phyloP scores from a whole-genome alignment of 2,797 vertebrate species.

The Alosa sapidissima region DNA sequence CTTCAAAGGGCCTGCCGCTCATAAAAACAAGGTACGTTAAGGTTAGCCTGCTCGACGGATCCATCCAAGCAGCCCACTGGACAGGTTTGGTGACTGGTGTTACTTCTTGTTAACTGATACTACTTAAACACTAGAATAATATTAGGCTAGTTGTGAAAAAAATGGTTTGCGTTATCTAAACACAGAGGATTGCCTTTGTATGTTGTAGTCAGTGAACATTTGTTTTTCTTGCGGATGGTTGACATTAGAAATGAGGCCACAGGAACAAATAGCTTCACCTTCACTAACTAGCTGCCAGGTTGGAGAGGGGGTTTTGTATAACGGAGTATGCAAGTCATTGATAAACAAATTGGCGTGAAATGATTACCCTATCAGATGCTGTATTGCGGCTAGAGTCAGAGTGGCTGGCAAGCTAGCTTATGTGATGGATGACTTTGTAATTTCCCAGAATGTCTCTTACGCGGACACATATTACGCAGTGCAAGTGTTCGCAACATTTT shows the following conservation, averaged over 20 bases:
- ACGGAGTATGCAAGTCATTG: background rate
- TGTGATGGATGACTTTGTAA: background rate
- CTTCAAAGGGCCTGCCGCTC: background rate
- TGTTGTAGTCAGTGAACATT: background rate
- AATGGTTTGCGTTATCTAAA: background rate
- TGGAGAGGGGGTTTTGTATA: background rate
- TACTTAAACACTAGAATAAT: background rate
- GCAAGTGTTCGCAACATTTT: background rate
- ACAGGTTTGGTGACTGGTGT: background rate
- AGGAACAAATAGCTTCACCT: background rate
- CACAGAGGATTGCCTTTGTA: background rate
- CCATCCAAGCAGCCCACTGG: background rate
- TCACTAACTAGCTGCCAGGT: background rate
- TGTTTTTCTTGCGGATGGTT: background rate
- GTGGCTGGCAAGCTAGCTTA: background rate
- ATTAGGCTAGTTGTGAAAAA: background rate
- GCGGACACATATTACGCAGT: slow-evolving; percentile 4
- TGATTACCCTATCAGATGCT: background rate
- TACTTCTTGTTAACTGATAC: background rate
- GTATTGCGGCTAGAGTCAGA: background rate
- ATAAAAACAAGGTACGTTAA: slow-evolving; percentile 19
- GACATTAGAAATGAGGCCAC: slow-evolving; percentile 5
- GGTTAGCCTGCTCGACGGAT: slow-evolving; percentile 6
- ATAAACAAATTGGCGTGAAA: background rate
- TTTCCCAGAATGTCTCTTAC: slow-evolving; percentile 1